These are phyloP conservation scores for Eudyptes chrysolophus DNA, from an alignment of 2,113 vertebrate genomes.

Conservation along the genomic window DNA sequence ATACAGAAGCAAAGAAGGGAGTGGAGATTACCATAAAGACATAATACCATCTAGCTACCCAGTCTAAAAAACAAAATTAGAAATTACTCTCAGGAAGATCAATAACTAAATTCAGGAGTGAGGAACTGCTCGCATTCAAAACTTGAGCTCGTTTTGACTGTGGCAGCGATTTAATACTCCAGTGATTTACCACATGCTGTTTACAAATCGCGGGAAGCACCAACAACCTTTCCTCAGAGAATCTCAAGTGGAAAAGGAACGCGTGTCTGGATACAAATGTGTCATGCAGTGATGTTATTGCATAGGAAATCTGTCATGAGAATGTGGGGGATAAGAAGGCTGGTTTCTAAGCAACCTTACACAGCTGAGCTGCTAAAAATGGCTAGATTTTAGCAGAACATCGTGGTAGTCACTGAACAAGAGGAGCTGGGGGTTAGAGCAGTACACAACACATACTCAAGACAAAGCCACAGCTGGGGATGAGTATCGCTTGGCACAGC, in stretches of 20 bases:
- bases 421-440: background rate
- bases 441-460: background rate
- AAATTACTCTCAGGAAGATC: background rate
- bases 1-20: background rate
- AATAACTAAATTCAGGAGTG: background rate
- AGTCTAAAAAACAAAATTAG: background rate
- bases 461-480: background rate
- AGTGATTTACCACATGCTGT: conserved; percentile 35
- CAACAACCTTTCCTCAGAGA: conserved; percentile 39
- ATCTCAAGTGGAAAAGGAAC: conserved; percentile 43
- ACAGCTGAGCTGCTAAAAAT: conserved; percentile 52
- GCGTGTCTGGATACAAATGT: conserved; percentile 36
- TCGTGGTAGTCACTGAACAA: background rate
- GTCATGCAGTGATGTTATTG: conserved; percentile 48
- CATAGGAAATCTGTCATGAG: conserved; percentile 60
- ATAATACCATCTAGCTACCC: background rate
- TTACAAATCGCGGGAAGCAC: background rate
- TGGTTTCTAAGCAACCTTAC: conserved; percentile 69
- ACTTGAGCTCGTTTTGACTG: conserved; percentile 10
- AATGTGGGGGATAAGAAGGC: conserved; percentile 3
- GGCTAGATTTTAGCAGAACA: conserved; percentile 34
- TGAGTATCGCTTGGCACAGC: background rate
- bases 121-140: background rate
- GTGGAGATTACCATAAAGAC: background rate
- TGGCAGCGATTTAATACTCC: conserved; percentile 25